Evolutionary conservation across 2,888 invertebrate genomes (phyloP), one percentile per base, ranked within the genome.

Genomic region (Xanthorhoe designata): DNA sequence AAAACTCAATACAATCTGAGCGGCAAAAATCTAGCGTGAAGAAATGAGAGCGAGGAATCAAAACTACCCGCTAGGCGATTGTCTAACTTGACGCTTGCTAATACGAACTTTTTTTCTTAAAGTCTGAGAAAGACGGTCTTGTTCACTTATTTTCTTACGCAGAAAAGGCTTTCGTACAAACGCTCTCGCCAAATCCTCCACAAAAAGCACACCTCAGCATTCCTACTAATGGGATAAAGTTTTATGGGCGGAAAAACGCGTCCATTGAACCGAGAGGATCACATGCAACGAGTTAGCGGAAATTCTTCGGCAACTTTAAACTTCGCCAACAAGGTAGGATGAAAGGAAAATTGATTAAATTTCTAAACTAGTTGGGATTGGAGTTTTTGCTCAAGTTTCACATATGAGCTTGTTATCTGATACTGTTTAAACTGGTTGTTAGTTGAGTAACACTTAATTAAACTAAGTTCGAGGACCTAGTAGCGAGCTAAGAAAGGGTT

Each of bases 151-250:
- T 24, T 24, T 4, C 24, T 24, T 24, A 24, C 24, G 1, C 24
- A 24, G 24, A 4, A 13, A 42, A 42, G 10, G 38, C 10, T 13
- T 4, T 42, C 13, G 38, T 13, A 0, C 10, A 56, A 56, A 32
- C 61, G 65, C 60, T 54, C 42, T 24, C 70, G 68, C 68, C 67
- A 51, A 13, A 42, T 15, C 47, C 5, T 8, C 19, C 6, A 57
- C 13, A 10, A 38, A 19, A 19, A 45, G 52, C 56, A 55, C 61
- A 57, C 50, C 75, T 67, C 68, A 53, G 70, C 75, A 77, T 77
- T 77, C 76, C 76, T 79, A 79, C 77, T 80, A 80, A 84, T 79
- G 75, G 80, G 75, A 78, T 77, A 78, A 85, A 83, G 80, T 84
- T 83, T 81, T 81, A 83, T 78, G 69, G 69, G 70, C 73, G 75